Conservation (phyloP, 1,140 invertebrate genomes). For the Brachionus koreanus region DNA sequence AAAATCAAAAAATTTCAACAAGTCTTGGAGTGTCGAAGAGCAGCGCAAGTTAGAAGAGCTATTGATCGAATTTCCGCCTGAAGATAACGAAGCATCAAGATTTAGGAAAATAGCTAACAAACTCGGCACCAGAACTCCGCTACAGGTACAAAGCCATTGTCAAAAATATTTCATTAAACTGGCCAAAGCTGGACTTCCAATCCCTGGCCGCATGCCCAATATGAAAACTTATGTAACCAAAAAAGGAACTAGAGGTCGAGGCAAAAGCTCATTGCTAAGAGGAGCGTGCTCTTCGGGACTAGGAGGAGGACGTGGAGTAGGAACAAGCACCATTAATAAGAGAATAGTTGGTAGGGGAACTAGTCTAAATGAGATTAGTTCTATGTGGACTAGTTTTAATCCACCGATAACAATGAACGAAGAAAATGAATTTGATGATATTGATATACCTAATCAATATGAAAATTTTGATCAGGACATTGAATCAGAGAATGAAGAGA, state of each 20-base stretch:
- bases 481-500: constrained; percentile 9
- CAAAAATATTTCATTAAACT: constrained; percentile 90
- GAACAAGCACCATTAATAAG: neutral
- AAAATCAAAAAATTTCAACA: constrained; percentile 69
- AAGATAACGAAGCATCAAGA: constrained; percentile 74
- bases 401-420: constrained; percentile 43
- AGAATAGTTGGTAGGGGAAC: constrained; percentile 32
- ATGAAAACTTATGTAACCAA: constrained; percentile 46
- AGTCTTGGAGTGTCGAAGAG: constrained; percentile 80
- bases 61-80: constrained; percentile 76
- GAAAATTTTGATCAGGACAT: neutral
- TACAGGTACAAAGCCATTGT: constrained; percentile 75
- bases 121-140: constrained; percentile 63
- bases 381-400: constrained; percentile 42
- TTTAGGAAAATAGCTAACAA: constrained; percentile 84
- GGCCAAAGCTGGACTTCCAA: constrained; percentile 74
- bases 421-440: constrained; percentile 34
- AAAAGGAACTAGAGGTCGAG: constrained; percentile 26
- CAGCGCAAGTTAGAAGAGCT: constrained; percentile 80
- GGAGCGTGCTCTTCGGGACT: neutral
- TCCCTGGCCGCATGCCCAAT: constrained; percentile 70
- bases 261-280: neutral
- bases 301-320: neutral
- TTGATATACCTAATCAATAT: neutral
- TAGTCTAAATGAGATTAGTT: constrained; percentile 42